Conservation (phyloP, 2,888 invertebrate species). For the Cantharis rustica region DNA sequence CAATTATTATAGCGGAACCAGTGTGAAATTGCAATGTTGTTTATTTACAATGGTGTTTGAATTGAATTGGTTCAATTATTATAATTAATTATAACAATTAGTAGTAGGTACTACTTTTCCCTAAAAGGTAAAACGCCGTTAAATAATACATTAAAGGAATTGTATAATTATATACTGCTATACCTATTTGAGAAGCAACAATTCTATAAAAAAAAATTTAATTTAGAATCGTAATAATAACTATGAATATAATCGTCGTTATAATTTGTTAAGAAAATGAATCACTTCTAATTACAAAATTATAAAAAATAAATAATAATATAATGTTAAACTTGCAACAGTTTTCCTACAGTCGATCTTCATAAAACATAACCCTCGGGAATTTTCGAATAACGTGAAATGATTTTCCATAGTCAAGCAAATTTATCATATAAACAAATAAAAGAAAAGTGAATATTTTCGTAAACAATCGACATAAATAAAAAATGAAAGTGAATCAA, state of each 20-base stretch:
- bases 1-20: neutral
- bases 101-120: neutral
- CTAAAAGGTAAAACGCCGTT: neutral
- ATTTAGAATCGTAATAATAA: neutral
- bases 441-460: neutral
- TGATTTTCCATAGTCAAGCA: too few species aligned
- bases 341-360: neutral
- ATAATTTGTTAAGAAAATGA: neutral
- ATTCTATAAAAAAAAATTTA: neutral
- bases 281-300: neutral
- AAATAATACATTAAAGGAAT: neutral
- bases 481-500: neutral
- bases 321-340: neutral
- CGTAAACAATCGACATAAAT: neutral
- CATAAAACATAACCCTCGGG: neutral
- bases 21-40: neutral
- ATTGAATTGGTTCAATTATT: neutral
- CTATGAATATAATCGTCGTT: neutral
- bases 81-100: neutral
- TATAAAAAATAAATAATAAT: neutral
- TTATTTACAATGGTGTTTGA: neutral
- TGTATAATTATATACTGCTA: neutral
- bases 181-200: neutral
- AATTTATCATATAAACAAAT: neutral
- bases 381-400: neutral